Evolutionary conservation across 2,888 invertebrate genomes (phyloP).

Genomic region (Lasius fuliginosus): DNA sequence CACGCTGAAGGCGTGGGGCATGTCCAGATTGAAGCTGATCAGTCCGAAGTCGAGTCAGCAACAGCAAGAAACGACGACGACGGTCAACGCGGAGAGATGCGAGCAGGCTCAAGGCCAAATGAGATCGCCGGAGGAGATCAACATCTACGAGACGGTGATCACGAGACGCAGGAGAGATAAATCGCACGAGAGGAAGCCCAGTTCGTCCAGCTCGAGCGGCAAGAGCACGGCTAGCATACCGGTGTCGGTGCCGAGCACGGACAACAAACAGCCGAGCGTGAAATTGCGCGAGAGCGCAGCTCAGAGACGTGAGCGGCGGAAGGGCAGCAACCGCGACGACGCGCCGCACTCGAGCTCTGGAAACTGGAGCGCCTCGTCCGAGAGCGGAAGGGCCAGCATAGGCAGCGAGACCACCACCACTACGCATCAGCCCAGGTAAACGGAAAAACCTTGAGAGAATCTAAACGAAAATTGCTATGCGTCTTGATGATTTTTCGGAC

Average conservation of each 20-base stretch:
- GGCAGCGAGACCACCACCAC: constrained; percentile 93
- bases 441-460: neutral
- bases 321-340: constrained; percentile 90
- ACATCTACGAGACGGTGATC: constrained; percentile 90
- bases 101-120: constrained; percentile 63
- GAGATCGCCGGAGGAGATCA: constrained; percentile 87
- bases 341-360: constrained; percentile 96
- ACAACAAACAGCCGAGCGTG: constrained; percentile 87
- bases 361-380: constrained; percentile 98
- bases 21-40: constrained; percentile 92
- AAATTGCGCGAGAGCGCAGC: constrained; percentile 92
- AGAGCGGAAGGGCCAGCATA: constrained; percentile 94
- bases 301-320: constrained; percentile 90
- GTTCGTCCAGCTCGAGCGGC: constrained; percentile 89
- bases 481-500: neutral
- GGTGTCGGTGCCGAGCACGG: constrained; percentile 78
- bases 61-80: constrained; percentile 84
- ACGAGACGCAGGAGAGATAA: constrained; percentile 90
- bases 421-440: constrained; percentile 86
- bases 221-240: constrained; percentile 83
- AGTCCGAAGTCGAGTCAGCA: constrained; percentile 85
- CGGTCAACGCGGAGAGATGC: constrained; percentile 54
- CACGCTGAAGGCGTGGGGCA: constrained; percentile 94
- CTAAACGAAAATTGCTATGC: neutral
- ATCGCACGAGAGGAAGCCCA: constrained; percentile 93